Conservation (phyloP, 35 echinoderm and acorn worm genomes). For the Apostichopus parvimensis region DNA sequence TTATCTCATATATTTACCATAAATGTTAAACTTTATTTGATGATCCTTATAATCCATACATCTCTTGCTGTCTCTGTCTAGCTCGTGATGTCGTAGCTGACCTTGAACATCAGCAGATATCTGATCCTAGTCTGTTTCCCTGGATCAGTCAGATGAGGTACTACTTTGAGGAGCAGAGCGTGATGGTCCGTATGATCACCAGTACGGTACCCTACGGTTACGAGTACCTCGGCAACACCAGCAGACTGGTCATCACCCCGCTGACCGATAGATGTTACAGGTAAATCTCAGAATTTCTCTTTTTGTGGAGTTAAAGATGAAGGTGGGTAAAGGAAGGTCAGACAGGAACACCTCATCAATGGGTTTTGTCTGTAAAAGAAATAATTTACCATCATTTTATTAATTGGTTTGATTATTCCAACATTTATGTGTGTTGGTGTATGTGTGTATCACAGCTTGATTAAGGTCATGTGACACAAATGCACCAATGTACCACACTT, state of each 20-base stretch:
- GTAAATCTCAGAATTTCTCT: constrained; percentile 16
- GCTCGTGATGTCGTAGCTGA: constrained; percentile 92
- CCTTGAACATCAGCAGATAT: constrained; percentile 62
- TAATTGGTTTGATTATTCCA: too few species aligned
- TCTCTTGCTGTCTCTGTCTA: background rate
- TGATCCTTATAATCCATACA: background rate
- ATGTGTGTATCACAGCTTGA: too few species aligned
- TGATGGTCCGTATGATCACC: constrained; percentile 94
- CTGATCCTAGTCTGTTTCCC: constrained; percentile 70
- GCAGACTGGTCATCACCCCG: constrained; percentile 94
- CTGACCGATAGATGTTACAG: constrained; percentile 98
- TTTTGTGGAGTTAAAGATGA: too few species aligned
- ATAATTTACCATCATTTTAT: too few species aligned
- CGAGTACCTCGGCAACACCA: constrained; percentile 97
- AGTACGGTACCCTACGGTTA: constrained; percentile 95
- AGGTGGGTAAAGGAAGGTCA: too few species aligned
- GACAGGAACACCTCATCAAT: too few species aligned
- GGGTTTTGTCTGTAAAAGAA: too few species aligned
- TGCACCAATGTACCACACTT: too few species aligned
- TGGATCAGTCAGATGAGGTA: constrained; percentile 99
- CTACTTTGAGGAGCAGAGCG: constrained; percentile 84
- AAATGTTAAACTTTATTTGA: background rate
- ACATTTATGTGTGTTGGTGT: too few species aligned
- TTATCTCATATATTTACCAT: background rate
- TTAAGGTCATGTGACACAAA: too few species aligned